These are phyloP conservation scores for Pandemis corylana DNA, from an alignment of 2,888 invertebrate species.

Conservation along the genomic window DNA sequence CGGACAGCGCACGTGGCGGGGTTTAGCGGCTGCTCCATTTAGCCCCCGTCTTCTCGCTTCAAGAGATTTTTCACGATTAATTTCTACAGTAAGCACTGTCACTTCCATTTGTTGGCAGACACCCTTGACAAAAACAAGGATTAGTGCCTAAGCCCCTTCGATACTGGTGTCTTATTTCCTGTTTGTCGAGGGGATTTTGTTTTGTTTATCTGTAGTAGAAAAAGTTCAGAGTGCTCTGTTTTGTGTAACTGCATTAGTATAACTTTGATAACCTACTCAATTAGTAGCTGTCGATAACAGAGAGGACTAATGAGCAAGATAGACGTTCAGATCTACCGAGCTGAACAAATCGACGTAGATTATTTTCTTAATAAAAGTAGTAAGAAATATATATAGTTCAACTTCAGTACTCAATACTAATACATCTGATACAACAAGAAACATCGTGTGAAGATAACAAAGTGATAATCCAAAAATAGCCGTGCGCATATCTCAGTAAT, in stretches of 20 bases:
- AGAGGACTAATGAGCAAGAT: slow-evolving; percentile 19
- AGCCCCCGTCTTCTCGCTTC: slow-evolving; percentile 60
- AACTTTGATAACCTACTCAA: slow-evolving; percentile 24
- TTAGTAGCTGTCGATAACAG: slow-evolving; percentile 31
- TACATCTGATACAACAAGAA: slow-evolving; percentile 29
- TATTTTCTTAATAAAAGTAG: slow-evolving; percentile 17
- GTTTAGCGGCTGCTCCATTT: slow-evolving; percentile 68
- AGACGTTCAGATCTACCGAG: slow-evolving; percentile 20
- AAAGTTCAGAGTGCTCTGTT: slow-evolving; percentile 15
- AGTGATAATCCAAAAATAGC: slow-evolving; percentile 37
- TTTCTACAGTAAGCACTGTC: slow-evolving; percentile 78
- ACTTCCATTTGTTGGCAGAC: slow-evolving; percentile 79
- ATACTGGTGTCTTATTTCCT: slow-evolving; percentile 74
- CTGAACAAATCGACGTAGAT: slow-evolving; percentile 34
- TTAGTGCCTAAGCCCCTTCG: slow-evolving; percentile 74
- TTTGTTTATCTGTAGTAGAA: slow-evolving; percentile 55
- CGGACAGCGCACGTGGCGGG: slow-evolving; percentile 79
- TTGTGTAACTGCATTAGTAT: slow-evolving; percentile 6
- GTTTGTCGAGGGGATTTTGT: slow-evolving; percentile 65
- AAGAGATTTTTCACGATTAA: slow-evolving; percentile 82
- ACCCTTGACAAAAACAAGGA: slow-evolving; percentile 82
- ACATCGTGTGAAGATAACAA: slow-evolving; percentile 36
- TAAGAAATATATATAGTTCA: slow-evolving; percentile 15
- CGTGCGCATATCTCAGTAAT: slow-evolving; percentile 33
- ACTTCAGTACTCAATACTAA: slow-evolving; percentile 25